Base-by-base conservation (phyloP, 1,140 invertebrate genomes). In the Medauroidea extradentata region DNA sequence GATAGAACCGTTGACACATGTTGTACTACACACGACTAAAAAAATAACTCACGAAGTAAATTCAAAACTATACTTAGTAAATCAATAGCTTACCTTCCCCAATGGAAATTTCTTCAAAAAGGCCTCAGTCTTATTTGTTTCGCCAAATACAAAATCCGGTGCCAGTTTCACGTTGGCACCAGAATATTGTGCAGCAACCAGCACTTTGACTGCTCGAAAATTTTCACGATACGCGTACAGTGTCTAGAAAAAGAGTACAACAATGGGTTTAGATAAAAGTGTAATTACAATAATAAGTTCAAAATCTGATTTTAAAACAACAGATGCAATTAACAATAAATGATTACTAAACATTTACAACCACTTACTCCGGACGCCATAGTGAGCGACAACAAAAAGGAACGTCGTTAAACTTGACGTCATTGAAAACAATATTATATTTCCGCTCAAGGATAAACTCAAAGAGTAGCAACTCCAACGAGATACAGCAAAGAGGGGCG, bases 151-250 rank as follows among this genome's bases (percentile, higher is more conserved):
- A 72, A 98, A 98, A 69, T 87, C 85, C 53, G 86, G 81, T 57
- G 87, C 85, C 50, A 96, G 81, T 79, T 90, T 90, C 63, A 99
- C 81, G 68, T 93, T 85, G 60, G 85, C 85, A 65, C 93, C 93
- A 64, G 94, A 94, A 80, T 91, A 98, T 76, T 96, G 83, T 73
- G 95, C 94, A 67, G 96, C 95, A 73, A 98, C 93, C 68, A 97
- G 85, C 68, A 86, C 91, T 80, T 98, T 98, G 72, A 87, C 89
- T 64, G 90, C 91, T 72, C 95, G 87, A 83, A 95, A 96, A 83
- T 96, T 97, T 77, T 94, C 89, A 64, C 91, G 88, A 82, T 95
- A 97, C 69, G 94, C 95, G 82, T 95, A 97, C 70, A 98, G 84
- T 74, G 91, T 96, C 93, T 96, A 82, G 38, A 86, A 85, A 74